Evolutionary conservation across 1,140 invertebrate genomes (phyloP).

Genomic region (Penaeus vannamei): DNA sequence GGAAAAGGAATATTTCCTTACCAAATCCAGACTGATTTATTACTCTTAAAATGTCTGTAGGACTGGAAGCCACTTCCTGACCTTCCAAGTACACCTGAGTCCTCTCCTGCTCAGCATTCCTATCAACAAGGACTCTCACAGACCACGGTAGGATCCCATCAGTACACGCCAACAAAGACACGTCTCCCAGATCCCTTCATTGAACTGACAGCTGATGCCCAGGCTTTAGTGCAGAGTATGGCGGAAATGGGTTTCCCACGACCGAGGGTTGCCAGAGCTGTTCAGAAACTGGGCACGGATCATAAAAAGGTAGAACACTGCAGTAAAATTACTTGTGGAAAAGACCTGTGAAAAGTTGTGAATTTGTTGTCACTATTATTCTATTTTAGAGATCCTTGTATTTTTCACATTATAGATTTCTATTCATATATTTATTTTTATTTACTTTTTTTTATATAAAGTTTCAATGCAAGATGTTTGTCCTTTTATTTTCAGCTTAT

Average conservation of each 20-base stretch:
- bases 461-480: too few species aligned
- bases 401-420: too few species aligned
- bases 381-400: not conserved
- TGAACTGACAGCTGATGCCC: constrained; percentile 69
- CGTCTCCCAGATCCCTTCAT: constrained; percentile 70
- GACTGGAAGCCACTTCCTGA: constrained; percentile 56
- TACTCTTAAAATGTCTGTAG: not conserved
- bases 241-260: constrained; percentile 72
- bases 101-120: constrained; percentile 30
- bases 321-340: not conserved
- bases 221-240: constrained; percentile 70
- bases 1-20: not conserved
- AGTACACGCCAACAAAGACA: constrained; percentile 30
- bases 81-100: constrained; percentile 31
- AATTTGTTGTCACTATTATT: not conserved
- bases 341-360: not conserved
- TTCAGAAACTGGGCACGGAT: constrained; percentile 72
- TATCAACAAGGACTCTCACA: constrained; percentile 16
- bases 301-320: constrained; percentile 71
- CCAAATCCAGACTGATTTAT: not conserved
- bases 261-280: constrained; percentile 71
- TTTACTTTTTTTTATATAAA: not conserved
- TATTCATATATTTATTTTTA: not conserved
- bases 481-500: constrained; percentile 46
- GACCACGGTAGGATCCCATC: not conserved